phyloP scores from a whole-genome alignment of 2,113 vertebrate species.

The Montifringilla adamsi region DNA sequence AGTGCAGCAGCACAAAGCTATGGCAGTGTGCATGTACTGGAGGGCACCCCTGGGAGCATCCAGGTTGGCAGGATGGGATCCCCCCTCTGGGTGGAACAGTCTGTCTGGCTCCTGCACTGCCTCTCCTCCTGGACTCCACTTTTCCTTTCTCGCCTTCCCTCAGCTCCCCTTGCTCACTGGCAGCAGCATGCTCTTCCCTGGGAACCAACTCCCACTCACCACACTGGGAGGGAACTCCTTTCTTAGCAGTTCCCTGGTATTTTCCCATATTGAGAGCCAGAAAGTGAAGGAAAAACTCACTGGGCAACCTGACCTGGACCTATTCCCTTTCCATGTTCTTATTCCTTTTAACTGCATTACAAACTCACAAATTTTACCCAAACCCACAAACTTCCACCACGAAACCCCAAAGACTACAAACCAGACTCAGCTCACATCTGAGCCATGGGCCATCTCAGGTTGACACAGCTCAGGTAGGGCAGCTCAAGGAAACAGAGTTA shows the following conservation, averaged over 20 bases:
- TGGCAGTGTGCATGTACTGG: background rate
- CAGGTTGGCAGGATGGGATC: background rate
- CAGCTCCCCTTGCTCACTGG: background rate
- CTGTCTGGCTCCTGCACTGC: background rate
- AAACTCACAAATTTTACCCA: background rate
- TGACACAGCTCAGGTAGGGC: background rate
- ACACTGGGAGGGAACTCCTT: background rate
- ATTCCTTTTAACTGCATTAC: background rate
- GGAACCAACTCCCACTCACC: constrained; percentile 27
- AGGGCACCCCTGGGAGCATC: background rate
- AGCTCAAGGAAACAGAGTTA: background rate
- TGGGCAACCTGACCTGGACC: background rate
- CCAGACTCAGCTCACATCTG: background rate
- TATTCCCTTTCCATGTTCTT: background rate
- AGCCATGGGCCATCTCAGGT: background rate
- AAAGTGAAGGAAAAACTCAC: background rate
- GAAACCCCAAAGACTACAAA: background rate
- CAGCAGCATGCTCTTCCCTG: background rate
- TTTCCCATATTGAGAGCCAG: background rate
- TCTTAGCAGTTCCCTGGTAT: background rate
- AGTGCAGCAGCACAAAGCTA: background rate
- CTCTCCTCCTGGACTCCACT: background rate
- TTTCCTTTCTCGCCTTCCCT: background rate
- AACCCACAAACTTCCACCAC: background rate
- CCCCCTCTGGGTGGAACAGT: background rate